Percentiles rank a stretch among this genome's conserved stretches.
These are phyloP conservation scores for Chionomys nivalis DNA, from an alignment of 2,113 vertebrate species.

Conservation along the genomic window DNA sequence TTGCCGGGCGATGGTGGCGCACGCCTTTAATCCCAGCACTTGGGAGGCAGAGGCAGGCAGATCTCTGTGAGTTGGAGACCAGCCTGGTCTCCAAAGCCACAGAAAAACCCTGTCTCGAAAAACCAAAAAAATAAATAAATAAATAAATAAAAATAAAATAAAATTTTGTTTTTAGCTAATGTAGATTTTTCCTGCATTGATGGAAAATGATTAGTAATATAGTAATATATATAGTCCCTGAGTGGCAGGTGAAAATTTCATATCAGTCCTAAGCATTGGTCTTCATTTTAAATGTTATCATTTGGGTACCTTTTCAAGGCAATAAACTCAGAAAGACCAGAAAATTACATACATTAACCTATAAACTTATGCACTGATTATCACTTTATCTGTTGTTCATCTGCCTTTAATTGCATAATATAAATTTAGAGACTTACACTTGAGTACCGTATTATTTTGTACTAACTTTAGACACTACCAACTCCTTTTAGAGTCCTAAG, in stretches of 20 bases:
- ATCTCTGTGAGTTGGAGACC: too few relatives aligned
- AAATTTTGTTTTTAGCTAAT: slow-evolving; percentile 10
- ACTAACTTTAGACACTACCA: slow-evolving; percentile 32
- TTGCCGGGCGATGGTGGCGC: too few relatives aligned
- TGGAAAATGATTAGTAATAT: slow-evolving; percentile 25
- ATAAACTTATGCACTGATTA: slow-evolving; percentile 24
- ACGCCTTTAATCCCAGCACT: too few relatives aligned
- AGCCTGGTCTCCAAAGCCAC: too few relatives aligned
- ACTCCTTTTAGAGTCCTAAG: slow-evolving; percentile 42
- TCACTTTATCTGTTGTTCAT: slow-evolving; percentile 48
- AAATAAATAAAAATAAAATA: too few relatives aligned
- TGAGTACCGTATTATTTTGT: slow-evolving; percentile 19
- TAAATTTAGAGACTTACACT: slow-evolving; percentile 26
- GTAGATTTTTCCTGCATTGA: not conserved
- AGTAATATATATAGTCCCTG: not conserved
- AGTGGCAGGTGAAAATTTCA: slow-evolving; percentile 38
- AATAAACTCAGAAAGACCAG: not conserved
- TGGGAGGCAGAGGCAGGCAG: too few relatives aligned
- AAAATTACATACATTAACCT: not conserved
- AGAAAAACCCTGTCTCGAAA: too few relatives aligned
- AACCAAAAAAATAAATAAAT: too few relatives aligned
- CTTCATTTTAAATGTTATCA: not conserved
- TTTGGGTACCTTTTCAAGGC: slow-evolving; percentile 30
- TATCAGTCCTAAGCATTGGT: not conserved
- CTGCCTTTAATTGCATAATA: slow-evolving; percentile 1